These are phyloP conservation scores for Myopa testacea DNA, from an alignment of 2,888 invertebrate species.

Conservation along the genomic window DNA sequence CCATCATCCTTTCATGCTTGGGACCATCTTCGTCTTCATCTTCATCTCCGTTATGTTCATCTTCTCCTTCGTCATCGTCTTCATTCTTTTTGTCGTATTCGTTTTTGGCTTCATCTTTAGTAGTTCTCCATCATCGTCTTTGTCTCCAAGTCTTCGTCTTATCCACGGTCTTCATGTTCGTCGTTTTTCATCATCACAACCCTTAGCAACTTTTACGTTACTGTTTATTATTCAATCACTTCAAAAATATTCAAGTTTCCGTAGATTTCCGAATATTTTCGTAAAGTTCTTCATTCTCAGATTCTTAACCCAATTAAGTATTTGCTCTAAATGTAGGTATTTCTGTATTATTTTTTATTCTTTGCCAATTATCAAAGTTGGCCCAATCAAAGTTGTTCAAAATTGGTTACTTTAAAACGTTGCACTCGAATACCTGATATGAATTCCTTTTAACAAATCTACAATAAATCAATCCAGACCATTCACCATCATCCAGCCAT, in stretches of 20 bases:
- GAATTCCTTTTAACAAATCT: conserved; percentile 15
- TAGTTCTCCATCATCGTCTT: too few species aligned
- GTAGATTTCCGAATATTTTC: not conserved
- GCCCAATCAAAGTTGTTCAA: not conserved
- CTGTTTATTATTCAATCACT: too few species aligned
- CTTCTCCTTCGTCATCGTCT: too few species aligned
- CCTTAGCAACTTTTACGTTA: too few species aligned
- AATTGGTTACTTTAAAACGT: not conserved
- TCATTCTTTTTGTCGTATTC: too few species aligned
- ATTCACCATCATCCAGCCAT: not conserved
- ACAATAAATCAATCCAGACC: not conserved
- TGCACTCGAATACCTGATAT: not conserved
- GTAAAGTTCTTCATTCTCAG: not conserved
- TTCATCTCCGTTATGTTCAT: too few species aligned
- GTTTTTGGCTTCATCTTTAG: too few species aligned
- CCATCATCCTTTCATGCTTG: too few species aligned
- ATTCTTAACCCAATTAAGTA: not conserved
- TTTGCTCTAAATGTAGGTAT: not conserved
- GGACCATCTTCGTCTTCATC: too few species aligned
- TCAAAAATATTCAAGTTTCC: not conserved
- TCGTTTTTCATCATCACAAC: too few species aligned
- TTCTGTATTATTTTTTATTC: not conserved
- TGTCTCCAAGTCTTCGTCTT: too few species aligned
- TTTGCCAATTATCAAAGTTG: not conserved
- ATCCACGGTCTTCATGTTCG: too few species aligned